A percentile compares a stretch with the other conserved stretches of the same genome.
Conservation (phyloP, 2,797 vertebrate species). For the Rhynchonycteris naso region DNA sequence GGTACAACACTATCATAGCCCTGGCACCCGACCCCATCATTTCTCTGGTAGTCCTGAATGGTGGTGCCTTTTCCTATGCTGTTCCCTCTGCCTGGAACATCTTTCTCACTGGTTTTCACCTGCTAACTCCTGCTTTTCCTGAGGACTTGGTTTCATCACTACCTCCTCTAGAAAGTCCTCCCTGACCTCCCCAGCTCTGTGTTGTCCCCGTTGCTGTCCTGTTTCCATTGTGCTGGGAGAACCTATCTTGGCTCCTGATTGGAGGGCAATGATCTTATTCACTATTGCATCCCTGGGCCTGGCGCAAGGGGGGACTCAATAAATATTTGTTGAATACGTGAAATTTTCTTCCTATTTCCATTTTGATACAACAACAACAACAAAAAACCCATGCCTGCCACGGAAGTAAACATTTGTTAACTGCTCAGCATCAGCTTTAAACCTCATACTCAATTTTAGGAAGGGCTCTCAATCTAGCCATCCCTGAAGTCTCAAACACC, state of each 20-base stretch:
- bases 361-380: background rate
- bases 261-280: background rate
- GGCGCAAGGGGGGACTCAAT: background rate
- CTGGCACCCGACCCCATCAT: background rate
- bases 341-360: background rate
- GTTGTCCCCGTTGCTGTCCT: background rate
- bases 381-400: background rate
- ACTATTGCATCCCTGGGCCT: background rate
- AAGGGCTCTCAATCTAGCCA: background rate
- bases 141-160: background rate
- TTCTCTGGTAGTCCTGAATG: background rate
- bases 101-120: background rate
- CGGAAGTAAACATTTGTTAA: background rate
- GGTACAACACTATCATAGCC: background rate
- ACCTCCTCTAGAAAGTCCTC: constrained; percentile 3
- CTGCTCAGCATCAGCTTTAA: background rate
- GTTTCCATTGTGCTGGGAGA: background rate
- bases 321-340: background rate
- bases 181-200: background rate
- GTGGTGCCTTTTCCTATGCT: background rate
- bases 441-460: background rate
- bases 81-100: background rate
- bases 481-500: background rate
- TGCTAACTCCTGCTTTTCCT: background rate
- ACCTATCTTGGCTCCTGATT: background rate